A percentile compares a stretch with the other conserved stretches of the same genome.
Evolutionary conservation across 2,888 invertebrate genomes (phyloP).

Genomic region (Eumacrocentrus americanus): DNA sequence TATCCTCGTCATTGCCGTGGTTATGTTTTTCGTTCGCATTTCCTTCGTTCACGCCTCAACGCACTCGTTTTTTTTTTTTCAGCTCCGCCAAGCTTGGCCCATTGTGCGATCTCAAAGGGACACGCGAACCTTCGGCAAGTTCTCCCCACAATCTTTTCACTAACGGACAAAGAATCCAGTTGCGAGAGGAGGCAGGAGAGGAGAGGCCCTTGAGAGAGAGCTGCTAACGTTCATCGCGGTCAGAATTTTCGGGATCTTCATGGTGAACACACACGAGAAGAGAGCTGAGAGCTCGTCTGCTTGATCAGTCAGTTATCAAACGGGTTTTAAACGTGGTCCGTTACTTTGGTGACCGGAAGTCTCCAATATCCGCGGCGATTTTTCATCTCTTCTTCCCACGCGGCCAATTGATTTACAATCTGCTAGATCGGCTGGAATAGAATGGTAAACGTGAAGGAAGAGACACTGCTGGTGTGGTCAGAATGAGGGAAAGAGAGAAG

Average conservation of each 20-base stretch:
- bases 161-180: slow-evolving; percentile 24
- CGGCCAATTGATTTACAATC: slow-evolving; percentile 26
- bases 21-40: background rate
- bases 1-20: background rate
- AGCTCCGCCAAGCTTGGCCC: slow-evolving; percentile 37
- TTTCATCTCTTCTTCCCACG: slow-evolving; percentile 24
- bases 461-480: background rate
- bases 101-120: slow-evolving; percentile 35
- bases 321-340: slow-evolving; percentile 26
- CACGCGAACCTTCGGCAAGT: slow-evolving; percentile 20
- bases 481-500: background rate
- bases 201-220: too few species aligned
- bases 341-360: slow-evolving; percentile 31
- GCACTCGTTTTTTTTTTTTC: slow-evolving; percentile 15
- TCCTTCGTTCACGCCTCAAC: slow-evolving; percentile 26
- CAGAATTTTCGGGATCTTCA: background rate
- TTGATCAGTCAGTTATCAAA: slow-evolving; percentile 15
- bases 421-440: background rate
- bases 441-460: slow-evolving; percentile 21
- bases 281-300: background rate
- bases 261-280: background rate
- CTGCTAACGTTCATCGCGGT: background rate
- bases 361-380: slow-evolving; percentile 26
- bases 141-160: slow-evolving; percentile 15
- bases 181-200: background rate